These are phyloP conservation scores for Oryzias melastigma DNA, from an alignment of 2,113 vertebrate species.

Conservation along the genomic window DNA sequence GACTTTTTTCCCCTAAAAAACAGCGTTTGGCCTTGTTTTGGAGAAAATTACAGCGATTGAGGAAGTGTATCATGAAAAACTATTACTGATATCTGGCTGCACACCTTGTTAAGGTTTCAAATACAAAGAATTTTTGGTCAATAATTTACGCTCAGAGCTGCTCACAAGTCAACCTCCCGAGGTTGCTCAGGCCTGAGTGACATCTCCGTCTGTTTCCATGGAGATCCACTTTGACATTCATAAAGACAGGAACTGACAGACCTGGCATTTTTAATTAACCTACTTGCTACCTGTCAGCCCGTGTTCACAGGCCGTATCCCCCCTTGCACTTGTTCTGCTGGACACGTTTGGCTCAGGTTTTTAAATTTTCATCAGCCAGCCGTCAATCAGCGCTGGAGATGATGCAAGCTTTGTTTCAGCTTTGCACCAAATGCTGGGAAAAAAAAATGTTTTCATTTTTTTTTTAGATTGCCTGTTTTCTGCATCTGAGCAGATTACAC, in stretches of 20 bases:
- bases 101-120: constrained; percentile 29
- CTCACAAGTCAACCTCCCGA: constrained; percentile 2
- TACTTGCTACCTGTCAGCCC: constrained; percentile 25
- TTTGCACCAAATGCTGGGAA: not conserved
- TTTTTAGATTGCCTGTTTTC: too few species aligned
- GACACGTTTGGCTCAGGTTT: constrained; percentile 20
- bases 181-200: constrained; percentile 54
- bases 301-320: constrained; percentile 33
- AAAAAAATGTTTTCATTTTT: too few species aligned
- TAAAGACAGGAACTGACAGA: constrained; percentile 49
- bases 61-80: not conserved
- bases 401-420: constrained; percentile 1
- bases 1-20: too few species aligned
- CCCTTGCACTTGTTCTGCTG: constrained; percentile 5
- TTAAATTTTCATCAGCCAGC: constrained; percentile 21
- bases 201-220: constrained; percentile 40
- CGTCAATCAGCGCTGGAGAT: constrained; percentile 31
- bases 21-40: too few species aligned
- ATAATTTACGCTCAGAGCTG: constrained; percentile 55
- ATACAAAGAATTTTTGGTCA: constrained; percentile 3
- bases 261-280: constrained; percentile 50
- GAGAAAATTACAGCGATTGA: too few species aligned
- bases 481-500: too few species aligned
- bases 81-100: constrained; percentile 15
- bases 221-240: constrained; percentile 46